These are phyloP conservation scores for Phalloptychus januarius DNA, from an alignment of 2,797 vertebrate genomes.

Conservation along the genomic window DNA sequence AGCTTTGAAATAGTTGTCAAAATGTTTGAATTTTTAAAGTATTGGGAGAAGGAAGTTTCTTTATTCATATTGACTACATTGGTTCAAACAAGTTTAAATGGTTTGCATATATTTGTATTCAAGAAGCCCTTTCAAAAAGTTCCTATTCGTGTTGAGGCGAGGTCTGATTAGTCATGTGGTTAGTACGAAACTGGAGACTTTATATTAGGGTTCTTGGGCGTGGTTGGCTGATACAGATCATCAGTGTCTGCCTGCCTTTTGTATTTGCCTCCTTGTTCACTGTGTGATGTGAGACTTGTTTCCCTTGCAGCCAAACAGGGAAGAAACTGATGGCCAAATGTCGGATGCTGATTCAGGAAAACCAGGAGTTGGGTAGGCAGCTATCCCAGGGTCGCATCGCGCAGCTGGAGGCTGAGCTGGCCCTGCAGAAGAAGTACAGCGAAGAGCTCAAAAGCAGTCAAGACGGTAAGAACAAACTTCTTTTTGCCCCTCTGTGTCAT, in stretches of 20 bases:
- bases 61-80: background rate
- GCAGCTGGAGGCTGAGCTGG: constrained; percentile 98
- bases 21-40: constrained; percentile 18
- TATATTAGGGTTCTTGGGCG: constrained; percentile 15
- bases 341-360: constrained; percentile 99
- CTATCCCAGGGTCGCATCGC: constrained; percentile 99
- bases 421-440: constrained; percentile 99
- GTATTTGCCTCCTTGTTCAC: constrained; percentile 78
- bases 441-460: constrained; percentile 99
- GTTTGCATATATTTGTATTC: constrained; percentile 18
- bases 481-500: background rate
- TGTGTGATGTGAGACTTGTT: constrained; percentile 97
- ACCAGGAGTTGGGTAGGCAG: constrained; percentile 99
- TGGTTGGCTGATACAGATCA: constrained; percentile 1
- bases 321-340: constrained; percentile 99
- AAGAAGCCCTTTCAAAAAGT: constrained; percentile 17
- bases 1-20: constrained; percentile 4
- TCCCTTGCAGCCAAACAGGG: constrained; percentile 99
- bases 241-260: constrained; percentile 39
- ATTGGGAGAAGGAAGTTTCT: background rate
- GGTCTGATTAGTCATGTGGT: constrained; percentile 10
- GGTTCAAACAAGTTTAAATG: background rate
- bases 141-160: constrained; percentile 13
- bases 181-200: constrained; percentile 4
- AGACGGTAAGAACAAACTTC: constrained; percentile 87